Base-by-base conservation (phyloP, 2,797 vertebrate species). In the Rhinatrema bivittatum region DNA sequence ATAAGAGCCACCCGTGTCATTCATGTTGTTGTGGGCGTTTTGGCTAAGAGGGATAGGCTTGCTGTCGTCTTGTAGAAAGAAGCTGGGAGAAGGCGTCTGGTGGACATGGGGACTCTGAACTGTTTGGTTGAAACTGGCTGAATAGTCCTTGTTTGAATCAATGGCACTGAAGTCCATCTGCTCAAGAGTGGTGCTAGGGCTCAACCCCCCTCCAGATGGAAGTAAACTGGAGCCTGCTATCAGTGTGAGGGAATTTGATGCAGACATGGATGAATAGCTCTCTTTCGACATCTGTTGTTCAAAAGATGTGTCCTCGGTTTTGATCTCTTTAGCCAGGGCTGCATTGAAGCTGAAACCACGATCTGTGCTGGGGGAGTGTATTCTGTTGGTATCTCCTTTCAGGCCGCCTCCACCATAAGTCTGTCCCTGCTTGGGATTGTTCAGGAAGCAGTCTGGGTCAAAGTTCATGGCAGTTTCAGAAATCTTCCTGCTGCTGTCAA, bases 101-200 rank as follows among this genome's bases (percentile, higher is more conserved):
- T 96, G 93, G 60, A 90, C 69, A 1, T 97, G 93, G 53, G 91
- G 89, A 65, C 93, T 95, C 70, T 90, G 89, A 69, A 97, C 87
- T 0, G 90, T 74, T 63, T 94, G 94, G 62, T 73, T 87, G 38
- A 94, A 99, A 68, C 78, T 76, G 34, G 92, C 79, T 11, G 88
- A 53, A 42, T 94, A 99, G 63, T 98, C 93, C 62, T 96, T 95
- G 74, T 95, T 97, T 66, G 94, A 89, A 68, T 99, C 94, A 25
- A 99, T 98, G 20, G 95, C 95, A 26, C 96, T 99, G 65, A 99
- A 99, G 60, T 99, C 96, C 96, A 99, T 99, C 73, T 98, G 95
- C 70, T 99, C 96, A 66, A 99, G 68, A 24, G 96, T 98, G 62
- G 96, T 99, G 70, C 95, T 98, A 26, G 96, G 96, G 59, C 96